Evolutionary conservation across 92 coral and sea anemone genomes (phyloP).

Genomic region (Actinostola sp.): DNA sequence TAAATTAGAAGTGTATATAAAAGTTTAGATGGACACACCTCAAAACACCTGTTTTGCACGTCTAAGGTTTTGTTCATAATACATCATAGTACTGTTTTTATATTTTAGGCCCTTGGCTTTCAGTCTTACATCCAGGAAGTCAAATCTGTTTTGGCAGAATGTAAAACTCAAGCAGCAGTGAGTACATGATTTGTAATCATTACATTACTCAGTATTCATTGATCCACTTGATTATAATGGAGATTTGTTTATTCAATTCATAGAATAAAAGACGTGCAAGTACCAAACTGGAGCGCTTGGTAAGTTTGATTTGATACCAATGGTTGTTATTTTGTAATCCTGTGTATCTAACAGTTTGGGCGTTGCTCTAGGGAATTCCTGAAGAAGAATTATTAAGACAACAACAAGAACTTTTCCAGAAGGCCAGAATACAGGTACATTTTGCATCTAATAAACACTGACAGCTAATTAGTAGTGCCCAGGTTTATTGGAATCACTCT

Average conservation of each 20-base stretch:
- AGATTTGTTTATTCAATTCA: background rate
- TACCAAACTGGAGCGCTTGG: constrained; percentile 90
- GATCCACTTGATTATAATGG: too few species aligned
- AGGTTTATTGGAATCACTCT: too few species aligned
- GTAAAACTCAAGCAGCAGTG: constrained; percentile 98
- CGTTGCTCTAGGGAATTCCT: constrained; percentile 82
- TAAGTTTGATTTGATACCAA: constrained; percentile 29
- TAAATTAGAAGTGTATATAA: too few species aligned
- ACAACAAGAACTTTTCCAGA: constrained; percentile 91
- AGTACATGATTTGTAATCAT: too few species aligned
- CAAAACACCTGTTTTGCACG: background rate
- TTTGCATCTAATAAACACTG: too few species aligned
- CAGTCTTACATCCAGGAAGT: constrained; percentile 89
- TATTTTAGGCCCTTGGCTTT: constrained; percentile 80
- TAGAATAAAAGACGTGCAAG: constrained; percentile 98
- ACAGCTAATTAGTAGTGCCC: too few species aligned
- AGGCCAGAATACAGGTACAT: constrained; percentile 91
- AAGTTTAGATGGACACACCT: too few species aligned
- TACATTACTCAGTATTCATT: background rate
- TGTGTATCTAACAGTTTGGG: background rate
- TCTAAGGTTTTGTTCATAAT: background rate
- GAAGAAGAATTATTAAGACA: constrained; percentile 95
- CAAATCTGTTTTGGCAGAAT: constrained; percentile 89
- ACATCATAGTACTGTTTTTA: background rate
- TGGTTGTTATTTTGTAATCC: background rate